Conservation (phyloP, 2,888 invertebrate genomes). For the Andrena flavipes region DNA sequence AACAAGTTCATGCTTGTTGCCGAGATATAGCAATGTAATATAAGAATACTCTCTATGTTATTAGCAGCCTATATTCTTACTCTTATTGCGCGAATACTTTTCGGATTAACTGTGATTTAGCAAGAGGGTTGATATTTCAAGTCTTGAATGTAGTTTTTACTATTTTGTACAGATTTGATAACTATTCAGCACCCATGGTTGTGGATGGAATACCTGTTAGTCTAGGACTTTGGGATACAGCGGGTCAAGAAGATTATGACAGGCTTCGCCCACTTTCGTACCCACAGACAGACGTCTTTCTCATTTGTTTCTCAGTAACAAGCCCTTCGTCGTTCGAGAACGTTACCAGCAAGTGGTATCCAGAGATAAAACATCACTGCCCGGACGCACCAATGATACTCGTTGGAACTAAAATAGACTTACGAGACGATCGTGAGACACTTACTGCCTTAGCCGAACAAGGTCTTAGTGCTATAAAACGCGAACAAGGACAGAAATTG, state of each 20-base stretch:
- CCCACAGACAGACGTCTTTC: slow-evolving; percentile 99
- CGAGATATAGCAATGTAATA: too few relatives aligned
- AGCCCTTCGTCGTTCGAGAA: slow-evolving; percentile 99
- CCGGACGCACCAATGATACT: slow-evolving; percentile 99
- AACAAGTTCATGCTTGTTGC: too few relatives aligned
- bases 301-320: slow-evolving; percentile 99
- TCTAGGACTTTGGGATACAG: slow-evolving; percentile 99
- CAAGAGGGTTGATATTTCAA: not conserved
- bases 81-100: too few relatives aligned
- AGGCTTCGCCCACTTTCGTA: slow-evolving; percentile 97
- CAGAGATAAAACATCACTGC: slow-evolving; percentile 99
- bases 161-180: slow-evolving; percentile 92
- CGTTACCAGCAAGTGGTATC: slow-evolving; percentile 99
- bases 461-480: slow-evolving; percentile 97
- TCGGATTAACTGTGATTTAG: not conserved
- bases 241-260: slow-evolving; percentile 99
- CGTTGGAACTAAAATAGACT: slow-evolving; percentile 99
- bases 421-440: slow-evolving; percentile 98
- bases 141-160: slow-evolving; percentile 30
- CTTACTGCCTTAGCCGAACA: slow-evolving; percentile 96
- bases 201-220: slow-evolving; percentile 99
- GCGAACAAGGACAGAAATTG: slow-evolving; percentile 99
- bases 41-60: too few relatives aligned
- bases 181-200: slow-evolving; percentile 99
- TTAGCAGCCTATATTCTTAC: too few relatives aligned